Evolutionary conservation across 2,797 vertebrate genomes (phyloP).

Genomic region (Melanotaenia pygmaea): DNA sequence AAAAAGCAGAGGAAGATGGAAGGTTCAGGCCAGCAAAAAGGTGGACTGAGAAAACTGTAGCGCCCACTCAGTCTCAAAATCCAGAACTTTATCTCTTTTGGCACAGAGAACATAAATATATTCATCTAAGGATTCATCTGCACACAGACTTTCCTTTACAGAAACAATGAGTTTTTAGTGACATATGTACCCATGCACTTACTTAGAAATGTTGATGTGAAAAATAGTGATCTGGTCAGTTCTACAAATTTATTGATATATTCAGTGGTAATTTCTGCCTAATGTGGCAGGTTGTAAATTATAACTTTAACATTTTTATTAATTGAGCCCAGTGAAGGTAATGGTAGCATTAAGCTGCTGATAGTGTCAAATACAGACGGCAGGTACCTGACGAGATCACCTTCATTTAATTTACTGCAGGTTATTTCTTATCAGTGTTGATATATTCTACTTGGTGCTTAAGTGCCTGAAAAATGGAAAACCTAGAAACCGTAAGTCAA

Average conservation of each 20-base stretch:
- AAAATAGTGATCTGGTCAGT: too few species aligned
- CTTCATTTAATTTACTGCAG: too few species aligned
- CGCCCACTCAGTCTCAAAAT: too few species aligned
- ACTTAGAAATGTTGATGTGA: too few species aligned
- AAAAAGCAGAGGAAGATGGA: too few species aligned
- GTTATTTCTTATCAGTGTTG: too few species aligned
- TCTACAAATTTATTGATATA: neutral
- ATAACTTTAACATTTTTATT: neutral
- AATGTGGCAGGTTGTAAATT: neutral
- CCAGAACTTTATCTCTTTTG: too few species aligned
- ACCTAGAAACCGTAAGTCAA: neutral
- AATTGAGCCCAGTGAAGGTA: neutral
- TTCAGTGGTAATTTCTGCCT: neutral
- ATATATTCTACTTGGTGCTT: neutral
- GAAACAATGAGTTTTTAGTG: neutral
- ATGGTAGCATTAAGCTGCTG: neutral
- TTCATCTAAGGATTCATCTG: neutral
- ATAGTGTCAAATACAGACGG: neutral
- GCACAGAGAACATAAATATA: neutral
- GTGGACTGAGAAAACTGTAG: too few species aligned
- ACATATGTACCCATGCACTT: too few species aligned
- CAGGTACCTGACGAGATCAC: neutral
- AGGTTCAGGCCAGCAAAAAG: too few species aligned
- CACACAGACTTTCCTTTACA: neutral
- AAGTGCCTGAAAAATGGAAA: neutral